phyloP scores from a whole-genome alignment of 2,113 vertebrate species.

The Rallus limicola region DNA sequence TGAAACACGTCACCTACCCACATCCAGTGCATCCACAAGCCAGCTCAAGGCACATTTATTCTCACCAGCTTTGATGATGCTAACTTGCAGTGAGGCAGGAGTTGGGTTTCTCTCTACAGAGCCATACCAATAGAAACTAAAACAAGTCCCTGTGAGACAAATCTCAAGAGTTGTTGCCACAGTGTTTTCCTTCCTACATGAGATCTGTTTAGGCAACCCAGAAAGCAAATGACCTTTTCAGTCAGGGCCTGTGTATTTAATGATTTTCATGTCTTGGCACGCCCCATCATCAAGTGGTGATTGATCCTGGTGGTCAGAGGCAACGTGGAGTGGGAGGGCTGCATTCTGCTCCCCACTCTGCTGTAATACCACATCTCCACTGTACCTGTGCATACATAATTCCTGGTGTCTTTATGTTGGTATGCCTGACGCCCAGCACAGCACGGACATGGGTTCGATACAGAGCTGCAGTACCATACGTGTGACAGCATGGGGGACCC shows the following conservation, averaged over 20 bases:
- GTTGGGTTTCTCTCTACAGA: background rate
- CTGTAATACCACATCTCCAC: background rate
- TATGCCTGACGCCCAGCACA: background rate
- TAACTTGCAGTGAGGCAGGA: background rate
- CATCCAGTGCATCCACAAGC: background rate
- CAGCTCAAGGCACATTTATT: background rate
- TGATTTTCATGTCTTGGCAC: background rate
- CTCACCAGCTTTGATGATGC: background rate
- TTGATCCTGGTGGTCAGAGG: background rate
- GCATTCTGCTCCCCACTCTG: background rate
- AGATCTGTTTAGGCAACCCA: background rate
- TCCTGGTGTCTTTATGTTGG: background rate
- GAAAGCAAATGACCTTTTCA: background rate
- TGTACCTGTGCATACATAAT: background rate
- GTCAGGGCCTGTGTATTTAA: background rate
- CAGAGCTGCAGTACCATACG: background rate
- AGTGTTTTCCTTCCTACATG: background rate
- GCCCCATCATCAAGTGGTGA: fast-evolving
- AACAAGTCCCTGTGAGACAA: background rate
- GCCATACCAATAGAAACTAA: background rate
- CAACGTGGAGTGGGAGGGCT: background rate
- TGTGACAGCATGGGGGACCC: background rate
- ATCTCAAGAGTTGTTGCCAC: background rate
- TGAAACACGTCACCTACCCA: background rate
- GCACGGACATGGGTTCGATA: background rate